Conservation (phyloP, 2,113 vertebrate genomes). For the Pipra filicauda region DNA sequence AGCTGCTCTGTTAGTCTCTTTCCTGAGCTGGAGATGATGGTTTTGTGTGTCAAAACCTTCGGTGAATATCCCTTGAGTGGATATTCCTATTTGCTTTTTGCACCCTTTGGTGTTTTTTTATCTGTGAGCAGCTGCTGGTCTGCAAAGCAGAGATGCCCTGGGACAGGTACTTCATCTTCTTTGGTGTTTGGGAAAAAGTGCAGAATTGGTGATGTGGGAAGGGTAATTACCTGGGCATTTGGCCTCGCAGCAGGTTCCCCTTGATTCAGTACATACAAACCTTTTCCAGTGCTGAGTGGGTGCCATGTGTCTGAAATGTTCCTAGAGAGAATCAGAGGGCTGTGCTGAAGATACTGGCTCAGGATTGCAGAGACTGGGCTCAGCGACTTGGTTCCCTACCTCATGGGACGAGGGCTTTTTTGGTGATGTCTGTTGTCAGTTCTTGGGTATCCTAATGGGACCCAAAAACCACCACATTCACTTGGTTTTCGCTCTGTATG, state of each 20-base stretch:
- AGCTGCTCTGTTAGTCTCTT: neutral
- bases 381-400: neutral
- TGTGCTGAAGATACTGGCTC: neutral
- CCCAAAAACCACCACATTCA: neutral
- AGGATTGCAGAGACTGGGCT: neutral
- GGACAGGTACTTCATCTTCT: neutral
- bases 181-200: neutral
- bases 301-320: neutral
- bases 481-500: neutral
- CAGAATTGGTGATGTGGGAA: neutral
- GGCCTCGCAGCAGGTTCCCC: neutral
- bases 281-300: neutral
- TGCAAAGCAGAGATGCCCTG: neutral
- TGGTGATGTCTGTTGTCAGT: neutral
- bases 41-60: neutral
- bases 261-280: neutral
- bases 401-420: neutral
- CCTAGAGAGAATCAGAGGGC: neutral
- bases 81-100: neutral
- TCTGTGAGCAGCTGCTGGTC: neutral
- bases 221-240: neutral
- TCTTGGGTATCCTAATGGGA: neutral
- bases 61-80: neutral
- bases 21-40: neutral
- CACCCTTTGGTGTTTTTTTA: neutral